These are phyloP conservation scores for Asarcornis scutulata DNA, from an alignment of 2,113 vertebrate species.

Conservation along the genomic window DNA sequence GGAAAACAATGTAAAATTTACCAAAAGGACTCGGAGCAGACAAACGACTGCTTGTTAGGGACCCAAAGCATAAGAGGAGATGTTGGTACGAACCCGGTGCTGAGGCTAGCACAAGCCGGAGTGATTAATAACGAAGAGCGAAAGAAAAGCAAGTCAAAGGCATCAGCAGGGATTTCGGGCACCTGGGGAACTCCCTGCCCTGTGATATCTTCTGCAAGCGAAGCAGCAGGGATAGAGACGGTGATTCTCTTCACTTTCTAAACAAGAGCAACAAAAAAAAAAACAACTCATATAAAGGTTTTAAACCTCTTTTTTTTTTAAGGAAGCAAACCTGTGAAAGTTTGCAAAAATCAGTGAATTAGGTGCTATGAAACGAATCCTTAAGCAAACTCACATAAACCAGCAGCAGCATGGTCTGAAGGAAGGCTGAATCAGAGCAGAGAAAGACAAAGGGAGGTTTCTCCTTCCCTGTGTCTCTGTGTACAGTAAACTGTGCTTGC, in stretches of 20 bases:
- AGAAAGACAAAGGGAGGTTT: neutral
- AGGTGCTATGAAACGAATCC: neutral
- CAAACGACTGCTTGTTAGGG: neutral
- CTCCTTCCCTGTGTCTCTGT: neutral
- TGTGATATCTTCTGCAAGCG: neutral
- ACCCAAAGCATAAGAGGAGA: neutral
- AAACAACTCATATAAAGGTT: rapidly evolving
- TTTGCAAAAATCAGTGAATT: neutral
- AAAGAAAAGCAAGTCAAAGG: neutral
- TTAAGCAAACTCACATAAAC: neutral
- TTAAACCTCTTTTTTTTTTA: neutral
- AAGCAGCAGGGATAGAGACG: neutral
- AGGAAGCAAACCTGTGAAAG: neutral
- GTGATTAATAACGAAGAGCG: neutral
- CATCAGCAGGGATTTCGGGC: neutral
- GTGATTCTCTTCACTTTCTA: neutral
- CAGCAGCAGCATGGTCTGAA: neutral
- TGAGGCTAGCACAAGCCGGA: neutral
- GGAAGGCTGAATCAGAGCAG: neutral
- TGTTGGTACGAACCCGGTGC: neutral
- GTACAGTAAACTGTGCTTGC: neutral
- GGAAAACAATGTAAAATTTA: constrained; percentile 10
- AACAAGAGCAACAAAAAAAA: neutral
- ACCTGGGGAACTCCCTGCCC: neutral
- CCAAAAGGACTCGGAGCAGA: neutral